These are phyloP conservation scores for Polydrusus pterygomalis DNA, from an alignment of 2,888 invertebrate species.

Conservation along the genomic window DNA sequence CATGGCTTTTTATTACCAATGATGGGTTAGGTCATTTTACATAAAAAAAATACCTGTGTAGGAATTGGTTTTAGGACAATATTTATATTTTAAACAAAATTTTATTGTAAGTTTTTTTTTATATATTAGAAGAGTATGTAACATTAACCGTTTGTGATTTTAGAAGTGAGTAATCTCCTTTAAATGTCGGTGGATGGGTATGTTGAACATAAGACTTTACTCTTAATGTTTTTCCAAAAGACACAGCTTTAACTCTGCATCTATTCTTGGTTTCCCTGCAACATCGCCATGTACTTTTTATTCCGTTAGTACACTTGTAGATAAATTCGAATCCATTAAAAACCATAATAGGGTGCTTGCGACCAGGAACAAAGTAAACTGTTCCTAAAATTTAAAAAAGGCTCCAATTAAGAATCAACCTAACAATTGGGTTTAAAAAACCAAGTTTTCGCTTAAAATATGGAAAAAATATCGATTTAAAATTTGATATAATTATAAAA, in stretches of 20 bases:
- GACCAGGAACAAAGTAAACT: constrained; percentile 13
- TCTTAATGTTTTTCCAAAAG: constrained; percentile 11
- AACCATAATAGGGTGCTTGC: constrained; percentile 24
- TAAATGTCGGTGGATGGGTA: constrained; percentile 23
- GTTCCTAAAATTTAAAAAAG: constrained; percentile 21
- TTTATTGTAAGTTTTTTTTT: too few species aligned
- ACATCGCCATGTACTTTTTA: constrained; percentile 26
- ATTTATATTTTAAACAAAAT: too few species aligned
- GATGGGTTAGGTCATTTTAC: too few species aligned
- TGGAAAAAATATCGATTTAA: too few species aligned
- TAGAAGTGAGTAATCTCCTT: neutral
- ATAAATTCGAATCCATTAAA: constrained; percentile 13
- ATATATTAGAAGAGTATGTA: neutral
- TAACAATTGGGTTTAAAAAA: neutral
- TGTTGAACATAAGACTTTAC: constrained; percentile 20
- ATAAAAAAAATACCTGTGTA: too few species aligned
- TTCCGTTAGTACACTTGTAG: neutral
- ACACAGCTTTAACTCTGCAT: neutral
- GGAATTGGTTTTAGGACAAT: neutral
- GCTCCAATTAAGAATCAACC: neutral
- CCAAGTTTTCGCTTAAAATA: too few species aligned
- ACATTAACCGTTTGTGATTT: neutral
- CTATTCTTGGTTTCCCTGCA: neutral
- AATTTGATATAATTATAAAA: too few species aligned
- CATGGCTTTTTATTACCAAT: too few species aligned